Base-by-base conservation (phyloP, 2,797 vertebrate species). In the Kryptopterus vitreolus region DNA sequence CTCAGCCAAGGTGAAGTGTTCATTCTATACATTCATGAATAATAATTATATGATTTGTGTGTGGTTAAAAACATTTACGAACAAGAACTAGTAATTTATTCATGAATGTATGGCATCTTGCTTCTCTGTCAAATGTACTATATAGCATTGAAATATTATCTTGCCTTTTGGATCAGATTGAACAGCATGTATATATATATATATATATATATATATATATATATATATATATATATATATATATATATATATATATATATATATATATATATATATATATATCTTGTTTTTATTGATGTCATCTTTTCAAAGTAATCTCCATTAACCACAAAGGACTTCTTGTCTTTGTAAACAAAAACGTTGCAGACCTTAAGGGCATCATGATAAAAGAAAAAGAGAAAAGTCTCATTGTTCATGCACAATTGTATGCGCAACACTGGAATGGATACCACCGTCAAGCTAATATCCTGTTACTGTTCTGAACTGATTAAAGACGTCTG, bases 391-490 rank as follows among this genome's bases (percentile, higher is more conserved):
- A 52, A 52, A 52, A n/a, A n/a, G n/a, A n/a, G n/a, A n/a, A n/a
- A n/a, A n/a, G n/a, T 65, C 20, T 1, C 33, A 69, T 69, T 69
- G 65, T 69, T 69, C 24, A 2, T 69, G n/a, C 65, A 48, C 65
- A 69, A 26, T 68, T 68, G 22, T 68, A 46, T 46, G 65, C 1
- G 62, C 62, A 12, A 65, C 31, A 38, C 1, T 68, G 24, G 65
- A 68, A 68, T 68, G n/a, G 35, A 68, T 46, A 24, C 24, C 46
- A 65, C 62, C 38, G 62, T 65, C 62, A 65, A 35, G 62, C 38
- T 48, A 48, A 69, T 38, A 69, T 69, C 65, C n/a, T 48, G n/a
- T 69, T 69, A 69, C 65, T 69, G 65, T 69, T 69, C 43, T 26
- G 38, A 69, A 48, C 26, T 46, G 38, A 69, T 69, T 69, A 69